Evolutionary conservation across 2,888 invertebrate species (phyloP), one percentile per base, ranked within the genome.

Genomic region (Eupithecia abbreviata): DNA sequence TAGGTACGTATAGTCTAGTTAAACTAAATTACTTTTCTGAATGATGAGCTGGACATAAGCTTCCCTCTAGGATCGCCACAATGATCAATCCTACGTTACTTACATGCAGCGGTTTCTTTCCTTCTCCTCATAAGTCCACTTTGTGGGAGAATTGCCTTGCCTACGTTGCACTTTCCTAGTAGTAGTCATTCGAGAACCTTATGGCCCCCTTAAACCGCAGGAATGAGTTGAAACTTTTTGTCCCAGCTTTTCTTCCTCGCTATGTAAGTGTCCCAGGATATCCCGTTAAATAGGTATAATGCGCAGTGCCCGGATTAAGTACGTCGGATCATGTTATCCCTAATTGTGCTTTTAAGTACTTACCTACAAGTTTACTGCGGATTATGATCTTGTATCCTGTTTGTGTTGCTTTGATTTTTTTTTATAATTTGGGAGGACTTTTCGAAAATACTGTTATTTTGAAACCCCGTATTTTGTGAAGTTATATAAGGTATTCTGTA

Each of bases 231-330:
- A 2, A 51, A 66, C 4, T 9, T 45, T 45, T n/a, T 75, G 70
- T 13, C 9, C 62, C 49, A 71, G 73, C 81, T 80, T 75, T 71
- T 68, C 12, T 71, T 47, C 41, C 2, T 62, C 2, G 66, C 73
- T n/a, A 51, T 51, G 67, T n/a, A 43, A 78, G 73, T 73, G 72
- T 89, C 89, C 89, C 87, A 81, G 88, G 82, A 88, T 88, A 90
- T 91, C 90, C 90, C 86, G 92, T 92, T 94, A 93, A 93, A 92
- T 92, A 93, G 91, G 91, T 92, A 91, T 92, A 92, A 93, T 92
- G 91, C 89, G 88, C 90, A 89, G 84, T 85, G 85, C 81, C 82
- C 81, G 92, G 92, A 92, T 93, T 93, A 92, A 90, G 86, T 80
- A 84, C 81, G 87, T 88, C 81, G 88, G 90, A 92, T 92, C 91